Evolutionary conservation across 2,797 vertebrate genomes (phyloP).

Genomic region (Oophaga sylvatica): DNA sequence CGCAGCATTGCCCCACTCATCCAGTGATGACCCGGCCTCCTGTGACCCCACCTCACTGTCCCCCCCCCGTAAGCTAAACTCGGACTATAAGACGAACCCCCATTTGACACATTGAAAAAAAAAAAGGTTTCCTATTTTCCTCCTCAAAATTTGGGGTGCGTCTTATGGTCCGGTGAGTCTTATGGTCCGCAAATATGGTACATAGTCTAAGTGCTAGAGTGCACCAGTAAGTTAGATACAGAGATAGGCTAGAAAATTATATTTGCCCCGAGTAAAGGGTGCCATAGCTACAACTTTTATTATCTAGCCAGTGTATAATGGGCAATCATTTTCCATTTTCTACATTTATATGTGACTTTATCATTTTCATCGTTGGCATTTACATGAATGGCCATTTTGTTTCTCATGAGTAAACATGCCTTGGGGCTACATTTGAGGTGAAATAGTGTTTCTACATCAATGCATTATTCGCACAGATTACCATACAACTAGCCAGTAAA

Average conservation of each 20-base stretch:
- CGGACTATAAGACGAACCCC: too few species aligned
- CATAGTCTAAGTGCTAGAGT: background rate
- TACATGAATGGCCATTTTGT: slow-evolving; percentile 9
- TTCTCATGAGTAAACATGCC: slow-evolving; percentile 1
- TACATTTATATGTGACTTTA: background rate
- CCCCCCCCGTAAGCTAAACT: too few species aligned
- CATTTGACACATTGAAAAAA: too few species aligned
- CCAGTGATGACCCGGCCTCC: too few species aligned
- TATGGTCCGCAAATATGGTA: too few species aligned
- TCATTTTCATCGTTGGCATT: background rate
- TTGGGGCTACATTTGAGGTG: slow-evolving; percentile 19
- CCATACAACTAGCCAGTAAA: slow-evolving; percentile 20
- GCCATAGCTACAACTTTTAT: background rate
- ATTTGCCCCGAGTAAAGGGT: background rate
- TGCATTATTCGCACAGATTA: slow-evolving; percentile 24
- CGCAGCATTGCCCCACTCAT: too few species aligned
- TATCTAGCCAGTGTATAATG: background rate
- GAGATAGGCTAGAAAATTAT: background rate
- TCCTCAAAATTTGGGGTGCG: too few species aligned
- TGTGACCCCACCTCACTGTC: too few species aligned
- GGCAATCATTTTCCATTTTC: background rate
- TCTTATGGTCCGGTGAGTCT: too few species aligned
- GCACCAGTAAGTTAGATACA: background rate
- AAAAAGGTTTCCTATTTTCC: too few species aligned
- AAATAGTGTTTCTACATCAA: slow-evolving; percentile 34